These are phyloP conservation scores for Oreochromis mossambicus DNA, from an alignment of 2,797 vertebrate genomes.

Conservation along the genomic window DNA sequence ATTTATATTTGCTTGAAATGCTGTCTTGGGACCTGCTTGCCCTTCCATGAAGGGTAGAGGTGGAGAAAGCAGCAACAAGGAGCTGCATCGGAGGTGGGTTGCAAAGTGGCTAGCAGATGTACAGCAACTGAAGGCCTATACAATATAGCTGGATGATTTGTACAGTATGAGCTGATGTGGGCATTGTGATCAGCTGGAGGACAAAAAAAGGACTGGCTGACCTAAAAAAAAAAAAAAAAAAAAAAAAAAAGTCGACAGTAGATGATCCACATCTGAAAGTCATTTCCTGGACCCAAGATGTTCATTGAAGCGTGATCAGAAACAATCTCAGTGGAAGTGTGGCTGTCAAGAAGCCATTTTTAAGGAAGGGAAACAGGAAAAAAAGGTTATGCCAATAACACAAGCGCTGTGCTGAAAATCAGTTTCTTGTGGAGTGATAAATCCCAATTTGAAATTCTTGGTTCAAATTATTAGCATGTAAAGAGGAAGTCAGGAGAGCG, in stretches of 20 bases:
- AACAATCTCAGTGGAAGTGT: background rate
- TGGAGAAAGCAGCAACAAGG: background rate
- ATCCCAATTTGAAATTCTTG: background rate
- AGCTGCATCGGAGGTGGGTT: background rate
- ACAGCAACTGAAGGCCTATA: background rate
- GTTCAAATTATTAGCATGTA: background rate
- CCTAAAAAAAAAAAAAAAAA: background rate
- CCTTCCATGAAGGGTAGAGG: background rate
- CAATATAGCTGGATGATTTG: background rate
- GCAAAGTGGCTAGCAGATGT: background rate
- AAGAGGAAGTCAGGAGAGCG: background rate
- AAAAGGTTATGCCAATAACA: background rate
- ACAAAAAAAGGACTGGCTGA: background rate
- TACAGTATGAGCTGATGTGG: rapidly evolving
- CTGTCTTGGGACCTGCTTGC: background rate
- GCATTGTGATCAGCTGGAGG: background rate
- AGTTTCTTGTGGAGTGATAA: background rate
- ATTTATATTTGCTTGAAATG: background rate
- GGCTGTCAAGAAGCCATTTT: background rate
- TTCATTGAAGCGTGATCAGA: background rate
- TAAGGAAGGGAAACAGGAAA: too few relatives aligned
- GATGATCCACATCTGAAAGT: background rate
- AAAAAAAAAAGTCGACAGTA: background rate
- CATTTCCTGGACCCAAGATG: background rate
- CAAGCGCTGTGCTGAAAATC: background rate